Conservation (phyloP, 2,797 vertebrate genomes). For the Schizothorax lantsangensis region DNA sequence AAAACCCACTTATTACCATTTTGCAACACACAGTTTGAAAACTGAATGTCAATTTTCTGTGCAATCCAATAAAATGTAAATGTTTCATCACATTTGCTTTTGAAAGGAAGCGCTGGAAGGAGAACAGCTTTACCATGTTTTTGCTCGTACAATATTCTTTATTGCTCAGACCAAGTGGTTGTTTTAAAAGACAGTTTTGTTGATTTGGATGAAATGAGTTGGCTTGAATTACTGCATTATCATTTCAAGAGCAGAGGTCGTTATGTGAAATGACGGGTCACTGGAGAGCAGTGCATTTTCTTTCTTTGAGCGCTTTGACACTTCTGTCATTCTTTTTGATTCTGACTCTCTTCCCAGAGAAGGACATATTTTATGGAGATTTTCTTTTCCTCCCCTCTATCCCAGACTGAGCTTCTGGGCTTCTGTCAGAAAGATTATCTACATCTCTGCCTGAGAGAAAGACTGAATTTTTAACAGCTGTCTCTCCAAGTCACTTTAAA, state of each 20-base stretch:
- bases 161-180: constrained; percentile 12
- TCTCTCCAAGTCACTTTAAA: background rate
- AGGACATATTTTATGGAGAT: constrained; percentile 28
- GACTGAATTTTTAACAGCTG: constrained; percentile 13
- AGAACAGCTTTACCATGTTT: constrained; percentile 11
- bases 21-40: background rate
- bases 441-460: constrained; percentile 28
- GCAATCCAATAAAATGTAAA: constrained; percentile 15
- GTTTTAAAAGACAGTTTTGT: constrained; percentile 17
- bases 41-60: constrained; percentile 9
- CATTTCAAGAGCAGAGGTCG: constrained; percentile 41
- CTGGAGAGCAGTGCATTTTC: constrained; percentile 34
- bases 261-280: constrained; percentile 42
- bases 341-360: constrained; percentile 14
- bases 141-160: constrained; percentile 17
- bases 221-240: constrained; percentile 46
- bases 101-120: background rate
- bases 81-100: constrained; percentile 5
- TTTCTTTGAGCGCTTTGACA: constrained; percentile 2
- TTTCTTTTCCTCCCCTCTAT: background rate
- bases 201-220: constrained; percentile 38
- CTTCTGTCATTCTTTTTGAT: constrained; percentile 29
- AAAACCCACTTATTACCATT: background rate
- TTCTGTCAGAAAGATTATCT: constrained; percentile 21
- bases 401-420: background rate